Evolutionary conservation across 1,140 invertebrate species (phyloP).

Genomic region (Pemphigus obesinymphae): DNA sequence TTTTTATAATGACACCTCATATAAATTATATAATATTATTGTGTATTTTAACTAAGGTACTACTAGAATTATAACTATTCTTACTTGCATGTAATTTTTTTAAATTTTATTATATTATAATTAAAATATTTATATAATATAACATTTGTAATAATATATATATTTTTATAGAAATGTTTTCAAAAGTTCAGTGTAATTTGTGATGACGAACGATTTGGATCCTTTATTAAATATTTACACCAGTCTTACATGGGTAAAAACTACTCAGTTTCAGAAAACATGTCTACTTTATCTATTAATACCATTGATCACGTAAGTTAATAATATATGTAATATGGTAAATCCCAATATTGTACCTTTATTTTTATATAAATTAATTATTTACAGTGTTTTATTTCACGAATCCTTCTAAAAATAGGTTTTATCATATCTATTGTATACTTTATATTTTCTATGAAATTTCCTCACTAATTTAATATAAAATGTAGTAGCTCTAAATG

Average conservation of each 20-base stretch:
- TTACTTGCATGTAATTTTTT: too few relatives aligned
- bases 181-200: conserved; percentile 38
- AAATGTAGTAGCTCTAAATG: too few relatives aligned
- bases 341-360: background rate
- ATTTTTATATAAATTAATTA: background rate
- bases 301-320: conserved; percentile 43
- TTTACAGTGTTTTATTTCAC: too few relatives aligned
- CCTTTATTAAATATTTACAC: conserved; percentile 42
- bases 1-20: background rate
- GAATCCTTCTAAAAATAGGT: too few relatives aligned
- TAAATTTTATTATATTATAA: too few relatives aligned
- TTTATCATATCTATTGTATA: too few relatives aligned
- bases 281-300: conserved; percentile 42
- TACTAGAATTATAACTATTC: too few relatives aligned
- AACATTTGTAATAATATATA: background rate
- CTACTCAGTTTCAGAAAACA: conserved; percentile 39
- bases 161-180: conserved; percentile 32
- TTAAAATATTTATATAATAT: background rate
- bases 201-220: conserved; percentile 42
- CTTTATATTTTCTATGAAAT: too few relatives aligned
- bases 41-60: too few relatives aligned
- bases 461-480: too few relatives aligned
- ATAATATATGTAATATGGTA: background rate
- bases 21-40: too few relatives aligned
- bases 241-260: conserved; percentile 43